Base-by-base conservation (phyloP, 2,113 vertebrate species). In the Upupa epops region DNA sequence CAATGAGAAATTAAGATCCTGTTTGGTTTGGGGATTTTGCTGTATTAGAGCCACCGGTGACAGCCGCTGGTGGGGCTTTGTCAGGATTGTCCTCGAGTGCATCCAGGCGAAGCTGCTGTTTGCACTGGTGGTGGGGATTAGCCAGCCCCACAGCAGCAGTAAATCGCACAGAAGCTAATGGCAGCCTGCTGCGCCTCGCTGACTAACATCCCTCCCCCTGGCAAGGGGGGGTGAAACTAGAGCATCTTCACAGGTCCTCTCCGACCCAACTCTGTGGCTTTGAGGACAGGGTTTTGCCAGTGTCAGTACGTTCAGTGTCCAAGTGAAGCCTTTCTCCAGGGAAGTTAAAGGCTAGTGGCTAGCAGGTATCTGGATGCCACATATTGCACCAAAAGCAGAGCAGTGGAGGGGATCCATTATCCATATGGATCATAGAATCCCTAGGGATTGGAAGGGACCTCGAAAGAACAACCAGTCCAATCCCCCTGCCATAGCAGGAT, bases 11-110 rank as follows among this genome's bases (percentile, higher is more conserved):
- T 94, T 89, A 91, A 96, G 45, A 77, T 89, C 81, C 82, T 94
- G 91, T 96, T 95, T 95, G 89, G 37, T 92, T 87, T 93, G 59
- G 74, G 86, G 94, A 96, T 96, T 96, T 96, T 74, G 48, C 60
- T 52, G 70, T 90, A 92, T 96, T 87, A 89, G 70, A 54, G n/a
- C 52, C 92, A 89, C n/a, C 52, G 78, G 89, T 87, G 92, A 85
- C 92, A 92, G 93, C 48, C 34, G 2, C 52, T 48, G 78, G n/a
- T 17, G 60, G 48, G 64, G 86, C 89, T 94, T 92, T 93, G 89
- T 93, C 86, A 66, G 60, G 13, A 1, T 29, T 82, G 78, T 89
- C 71, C 78, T 83, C 74, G 65, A 70, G 60, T 13, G 51, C 78
- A 52, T 17, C 61, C 6, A 70, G 81, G 32, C 77, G 74, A 83